A percentile compares a stretch with the other conserved stretches of the same genome.
Evolutionary conservation across 2,113 vertebrate genomes (phyloP).

Genomic region (Rafetus swinhoei): DNA sequence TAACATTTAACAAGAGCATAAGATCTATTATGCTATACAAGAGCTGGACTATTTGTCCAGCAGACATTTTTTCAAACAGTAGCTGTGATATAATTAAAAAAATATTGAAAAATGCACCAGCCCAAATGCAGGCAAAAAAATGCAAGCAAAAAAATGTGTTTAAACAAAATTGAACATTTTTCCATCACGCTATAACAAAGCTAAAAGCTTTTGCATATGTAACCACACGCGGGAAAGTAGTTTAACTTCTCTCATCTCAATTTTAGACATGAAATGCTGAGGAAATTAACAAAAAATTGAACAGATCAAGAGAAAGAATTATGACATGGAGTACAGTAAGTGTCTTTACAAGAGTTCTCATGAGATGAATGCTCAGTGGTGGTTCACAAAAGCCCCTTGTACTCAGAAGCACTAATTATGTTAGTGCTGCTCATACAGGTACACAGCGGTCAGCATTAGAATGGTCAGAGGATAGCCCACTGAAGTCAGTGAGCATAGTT

Average conservation of each 20-base stretch:
- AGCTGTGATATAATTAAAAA: constrained; percentile 22
- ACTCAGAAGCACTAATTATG: background rate
- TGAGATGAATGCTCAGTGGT: rapidly evolving
- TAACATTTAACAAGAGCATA: background rate
- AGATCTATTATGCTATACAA: background rate
- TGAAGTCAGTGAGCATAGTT: background rate
- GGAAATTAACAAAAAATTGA: background rate
- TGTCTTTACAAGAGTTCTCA: rapidly evolving
- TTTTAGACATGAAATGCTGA: background rate
- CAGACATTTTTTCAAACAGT: background rate
- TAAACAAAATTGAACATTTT: background rate
- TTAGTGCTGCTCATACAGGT: background rate
- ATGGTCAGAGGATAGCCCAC: background rate
- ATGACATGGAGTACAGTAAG: rapidly evolving
- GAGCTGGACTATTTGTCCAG: background rate
- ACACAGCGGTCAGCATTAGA: constrained; percentile 19
- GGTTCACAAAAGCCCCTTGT: background rate
- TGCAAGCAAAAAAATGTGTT: constrained; percentile 13
- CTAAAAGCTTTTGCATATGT: constrained; percentile 30
- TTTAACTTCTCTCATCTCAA: background rate
- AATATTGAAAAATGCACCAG: background rate
- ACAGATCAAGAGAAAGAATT: rapidly evolving
- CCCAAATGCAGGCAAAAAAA: constrained; percentile 41
- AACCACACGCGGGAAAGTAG: constrained; percentile 45
- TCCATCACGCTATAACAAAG: background rate